Evolutionary conservation across 2,113 vertebrate species (phyloP).

Genomic region (Synodontis membranacea): DNA sequence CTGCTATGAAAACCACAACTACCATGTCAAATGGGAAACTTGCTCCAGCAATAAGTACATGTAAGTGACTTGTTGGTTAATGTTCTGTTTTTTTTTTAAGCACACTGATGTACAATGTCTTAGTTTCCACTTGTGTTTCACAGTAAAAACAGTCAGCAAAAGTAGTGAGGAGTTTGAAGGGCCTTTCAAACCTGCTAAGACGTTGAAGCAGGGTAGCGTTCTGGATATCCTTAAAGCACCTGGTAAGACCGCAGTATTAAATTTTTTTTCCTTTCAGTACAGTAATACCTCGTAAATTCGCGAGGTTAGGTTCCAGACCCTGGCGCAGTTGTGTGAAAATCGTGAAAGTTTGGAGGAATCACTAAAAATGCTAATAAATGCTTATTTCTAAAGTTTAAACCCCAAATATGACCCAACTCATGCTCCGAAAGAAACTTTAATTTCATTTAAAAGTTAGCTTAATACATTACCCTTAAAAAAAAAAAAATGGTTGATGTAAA

Average conservation of each 20-base stretch:
- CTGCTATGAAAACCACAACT: slow-evolving; percentile 81
- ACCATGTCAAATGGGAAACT: slow-evolving; percentile 74
- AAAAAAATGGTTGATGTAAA: no score
- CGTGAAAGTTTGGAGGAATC: no score
- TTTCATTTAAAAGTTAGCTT: no score
- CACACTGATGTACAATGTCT: background rate
- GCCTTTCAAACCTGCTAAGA: slow-evolving; percentile 83
- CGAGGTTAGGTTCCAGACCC: no score
- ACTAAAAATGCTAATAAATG: no score
- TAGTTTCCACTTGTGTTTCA: slow-evolving; percentile 27
- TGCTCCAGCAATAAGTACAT: slow-evolving; percentile 65
- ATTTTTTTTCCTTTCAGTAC: no score
- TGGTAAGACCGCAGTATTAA: slow-evolving; percentile 72
- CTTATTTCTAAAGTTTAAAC: no score
- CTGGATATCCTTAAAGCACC: slow-evolving; percentile 89
- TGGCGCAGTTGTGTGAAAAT: no score
- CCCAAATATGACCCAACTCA: no score
- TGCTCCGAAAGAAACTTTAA: no score
- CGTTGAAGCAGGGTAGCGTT: slow-evolving; percentile 91
- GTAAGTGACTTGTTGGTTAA: slow-evolving; percentile 63
- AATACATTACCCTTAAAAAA: no score
- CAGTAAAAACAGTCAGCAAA: slow-evolving; percentile 68
- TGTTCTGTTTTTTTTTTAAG: background rate
- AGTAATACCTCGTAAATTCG: no score
- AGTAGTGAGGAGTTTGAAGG: slow-evolving; percentile 78